Conservation (phyloP, 2,888 invertebrate species). For the Callosobruchus maculatus region DNA sequence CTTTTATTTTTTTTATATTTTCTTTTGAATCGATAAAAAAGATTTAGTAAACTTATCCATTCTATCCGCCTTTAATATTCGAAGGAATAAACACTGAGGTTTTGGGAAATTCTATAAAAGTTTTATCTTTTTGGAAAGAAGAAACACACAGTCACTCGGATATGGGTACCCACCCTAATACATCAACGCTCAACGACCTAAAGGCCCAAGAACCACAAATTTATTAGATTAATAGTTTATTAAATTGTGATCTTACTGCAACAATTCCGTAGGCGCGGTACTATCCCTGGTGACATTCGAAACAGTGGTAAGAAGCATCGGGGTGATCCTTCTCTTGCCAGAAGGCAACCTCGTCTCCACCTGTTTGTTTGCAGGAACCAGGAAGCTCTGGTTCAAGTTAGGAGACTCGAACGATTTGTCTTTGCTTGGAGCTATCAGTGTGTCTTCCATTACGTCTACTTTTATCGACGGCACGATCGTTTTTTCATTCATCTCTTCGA, state of each 20-base stretch:
- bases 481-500: conserved; percentile 54
- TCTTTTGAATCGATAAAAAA: too few relatives aligned
- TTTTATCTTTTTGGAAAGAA: too few relatives aligned
- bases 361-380: conserved; percentile 80
- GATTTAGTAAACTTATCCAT: too few relatives aligned
- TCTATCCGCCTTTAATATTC: too few relatives aligned
- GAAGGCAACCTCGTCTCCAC: conserved; percentile 92
- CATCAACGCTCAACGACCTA: too few relatives aligned
- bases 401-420: conserved; percentile 30
- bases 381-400: conserved; percentile 40
- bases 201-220: too few relatives aligned
- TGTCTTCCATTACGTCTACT: conserved; percentile 3
- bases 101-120: too few relatives aligned
- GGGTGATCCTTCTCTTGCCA: conserved; percentile 93
- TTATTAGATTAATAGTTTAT: too few relatives aligned
- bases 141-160: too few relatives aligned
- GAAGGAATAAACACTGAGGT: too few relatives aligned
- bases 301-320: conserved; percentile 71
- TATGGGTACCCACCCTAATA: too few relatives aligned
- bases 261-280: not conserved
- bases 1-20: too few relatives aligned
- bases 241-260: conserved; percentile 13
- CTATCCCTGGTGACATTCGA: conserved; percentile 16
- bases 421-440: conserved; percentile 19
- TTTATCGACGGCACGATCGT: conserved; percentile 35